phyloP scores from a whole-genome alignment of 2,113 vertebrate species.

The Oryzias celebensis region DNA sequence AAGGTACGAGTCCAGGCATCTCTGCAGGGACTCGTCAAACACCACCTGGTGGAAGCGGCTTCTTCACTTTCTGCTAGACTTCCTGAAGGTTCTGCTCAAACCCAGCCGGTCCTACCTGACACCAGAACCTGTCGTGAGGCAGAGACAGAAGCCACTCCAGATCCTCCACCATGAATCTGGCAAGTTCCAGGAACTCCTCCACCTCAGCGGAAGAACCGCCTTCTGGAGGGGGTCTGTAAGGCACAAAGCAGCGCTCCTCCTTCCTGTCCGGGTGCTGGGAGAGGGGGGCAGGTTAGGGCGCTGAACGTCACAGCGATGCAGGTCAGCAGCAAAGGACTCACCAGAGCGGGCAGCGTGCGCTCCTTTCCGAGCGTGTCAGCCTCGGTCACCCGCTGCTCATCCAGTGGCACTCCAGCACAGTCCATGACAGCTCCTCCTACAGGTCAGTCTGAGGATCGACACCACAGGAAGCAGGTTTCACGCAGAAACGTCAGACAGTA shows the following conservation, averaged over 20 bases:
- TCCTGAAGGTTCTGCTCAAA: neutral
- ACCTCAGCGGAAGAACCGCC: constrained; percentile 80
- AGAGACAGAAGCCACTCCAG: constrained; percentile 91
- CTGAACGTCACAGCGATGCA: neutral
- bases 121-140: constrained; percentile 97
- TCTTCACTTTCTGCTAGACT: neutral
- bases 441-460: neutral
- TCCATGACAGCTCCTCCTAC: constrained; percentile 63
- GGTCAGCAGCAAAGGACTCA: constrained; percentile 60
- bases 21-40: constrained; percentile 93
- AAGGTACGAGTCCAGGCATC: constrained; percentile 92
- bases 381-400: constrained; percentile 86
- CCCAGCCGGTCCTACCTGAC: constrained; percentile 82
- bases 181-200: constrained; percentile 91
- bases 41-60: constrained; percentile 81
- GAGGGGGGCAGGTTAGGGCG: neutral
- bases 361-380: constrained; percentile 79
- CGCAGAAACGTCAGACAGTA: neutral
- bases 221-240: constrained; percentile 84
- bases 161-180: constrained; percentile 88
- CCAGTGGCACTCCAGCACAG: constrained; percentile 82
- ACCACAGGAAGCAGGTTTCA: neutral
- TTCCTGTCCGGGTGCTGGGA: constrained; percentile 86
- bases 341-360: constrained; percentile 86
- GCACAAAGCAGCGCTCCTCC: constrained; percentile 88